Conservation (phyloP, 92 coral and sea anemone genomes). For the Muricea muricata region DNA sequence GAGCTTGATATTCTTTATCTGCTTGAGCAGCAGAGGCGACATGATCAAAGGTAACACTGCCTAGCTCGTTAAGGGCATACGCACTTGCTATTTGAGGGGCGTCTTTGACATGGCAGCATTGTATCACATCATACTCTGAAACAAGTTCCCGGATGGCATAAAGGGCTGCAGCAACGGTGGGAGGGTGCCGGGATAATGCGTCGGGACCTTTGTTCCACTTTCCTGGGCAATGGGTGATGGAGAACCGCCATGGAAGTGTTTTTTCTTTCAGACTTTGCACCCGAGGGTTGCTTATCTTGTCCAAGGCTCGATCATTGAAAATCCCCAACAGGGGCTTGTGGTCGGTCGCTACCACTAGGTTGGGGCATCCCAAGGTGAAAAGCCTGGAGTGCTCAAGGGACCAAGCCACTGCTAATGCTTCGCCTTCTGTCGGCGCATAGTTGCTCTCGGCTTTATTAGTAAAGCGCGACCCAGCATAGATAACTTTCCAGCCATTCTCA, state of each 20-base stretch:
- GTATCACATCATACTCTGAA: conserved; percentile 11
- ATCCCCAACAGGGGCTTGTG: conserved; percentile 11
- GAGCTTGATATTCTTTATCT: background rate
- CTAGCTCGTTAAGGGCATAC: background rate
- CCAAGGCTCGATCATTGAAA: background rate
- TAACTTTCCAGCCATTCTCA: background rate
- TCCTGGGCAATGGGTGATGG: background rate
- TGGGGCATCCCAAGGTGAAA: background rate
- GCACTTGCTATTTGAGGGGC: conserved; percentile 1
- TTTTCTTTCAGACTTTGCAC: background rate
- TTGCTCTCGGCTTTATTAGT: background rate
- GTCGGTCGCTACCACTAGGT: background rate
- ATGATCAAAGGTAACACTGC: conserved; percentile 22
- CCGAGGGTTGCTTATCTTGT: background rate
- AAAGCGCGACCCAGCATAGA: background rate
- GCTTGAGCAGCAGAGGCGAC: background rate
- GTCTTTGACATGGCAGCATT: background rate
- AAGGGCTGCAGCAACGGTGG: background rate
- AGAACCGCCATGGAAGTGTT: background rate
- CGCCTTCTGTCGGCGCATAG: conserved; percentile 5
- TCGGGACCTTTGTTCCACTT: background rate
- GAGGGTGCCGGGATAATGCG: background rate
- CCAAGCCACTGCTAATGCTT: conserved; percentile 7
- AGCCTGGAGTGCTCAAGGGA: background rate
- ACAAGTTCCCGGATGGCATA: background rate